phyloP scores from a whole-genome alignment of 2,113 vertebrate genomes.

The Zonotrichia leucophrys region DNA sequence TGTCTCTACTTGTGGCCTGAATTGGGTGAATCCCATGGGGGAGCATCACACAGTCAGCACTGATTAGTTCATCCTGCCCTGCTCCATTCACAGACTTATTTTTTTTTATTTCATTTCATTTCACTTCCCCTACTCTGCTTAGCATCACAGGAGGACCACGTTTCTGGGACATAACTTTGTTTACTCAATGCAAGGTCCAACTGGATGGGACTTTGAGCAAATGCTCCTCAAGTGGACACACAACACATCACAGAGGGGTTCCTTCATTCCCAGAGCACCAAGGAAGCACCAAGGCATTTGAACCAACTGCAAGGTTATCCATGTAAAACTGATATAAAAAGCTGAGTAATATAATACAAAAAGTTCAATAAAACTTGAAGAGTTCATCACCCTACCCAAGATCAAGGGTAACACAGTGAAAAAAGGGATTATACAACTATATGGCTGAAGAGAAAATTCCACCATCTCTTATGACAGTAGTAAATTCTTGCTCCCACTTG shows the following conservation, averaged over 20 bases:
- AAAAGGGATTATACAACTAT: not conserved
- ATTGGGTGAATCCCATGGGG: not conserved
- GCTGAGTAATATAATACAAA: not conserved
- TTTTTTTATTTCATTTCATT: not conserved
- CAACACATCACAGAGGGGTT: not conserved
- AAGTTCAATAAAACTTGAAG: not conserved
- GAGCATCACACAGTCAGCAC: accelerated
- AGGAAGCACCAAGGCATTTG: not conserved
- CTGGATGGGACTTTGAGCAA: not conserved
- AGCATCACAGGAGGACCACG: not conserved
- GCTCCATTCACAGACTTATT: not conserved
- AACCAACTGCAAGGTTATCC: not conserved
- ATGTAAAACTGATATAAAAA: accelerated
- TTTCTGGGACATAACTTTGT: not conserved
- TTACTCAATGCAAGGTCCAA: not conserved
- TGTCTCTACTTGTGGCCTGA: accelerated
- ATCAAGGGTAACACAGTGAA: accelerated
- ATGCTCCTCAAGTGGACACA: accelerated
- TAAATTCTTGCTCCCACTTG: not conserved
- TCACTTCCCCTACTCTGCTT: not conserved
- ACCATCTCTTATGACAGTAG: not conserved
- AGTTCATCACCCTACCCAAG: accelerated
- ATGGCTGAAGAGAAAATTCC: not conserved
- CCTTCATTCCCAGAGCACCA: not conserved
- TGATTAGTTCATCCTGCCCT: not conserved